phyloP scores from a whole-genome alignment of 53 echinoderm and acorn worm genomes.

The Holothuria leucospilota region DNA sequence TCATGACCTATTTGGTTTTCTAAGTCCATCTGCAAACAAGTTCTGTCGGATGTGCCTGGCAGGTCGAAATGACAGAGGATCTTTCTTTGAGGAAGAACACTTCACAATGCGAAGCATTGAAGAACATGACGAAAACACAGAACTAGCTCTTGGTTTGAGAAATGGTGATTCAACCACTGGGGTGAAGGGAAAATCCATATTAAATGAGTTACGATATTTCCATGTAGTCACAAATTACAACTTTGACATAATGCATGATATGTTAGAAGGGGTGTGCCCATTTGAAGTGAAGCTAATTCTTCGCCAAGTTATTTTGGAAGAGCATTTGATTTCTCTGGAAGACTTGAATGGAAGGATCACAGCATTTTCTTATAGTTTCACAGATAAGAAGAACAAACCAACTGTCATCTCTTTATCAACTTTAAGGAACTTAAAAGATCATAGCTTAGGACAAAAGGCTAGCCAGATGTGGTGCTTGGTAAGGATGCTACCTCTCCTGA shows the following conservation, averaged over 20 bases:
- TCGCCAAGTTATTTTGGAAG: neutral
- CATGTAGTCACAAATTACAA: neutral
- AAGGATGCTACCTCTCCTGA: constrained; percentile 12
- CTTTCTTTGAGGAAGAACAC: no score
- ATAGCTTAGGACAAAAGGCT: constrained; percentile 1
- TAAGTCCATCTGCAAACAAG: no score
- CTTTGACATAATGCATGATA: constrained; percentile 4
- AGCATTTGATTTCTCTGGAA: neutral
- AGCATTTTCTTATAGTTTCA: neutral
- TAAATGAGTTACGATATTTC: neutral
- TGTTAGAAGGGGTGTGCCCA: neutral
- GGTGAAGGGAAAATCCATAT: neutral
- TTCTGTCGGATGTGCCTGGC: no score
- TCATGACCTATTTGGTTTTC: no score
- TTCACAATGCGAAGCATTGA: neutral
- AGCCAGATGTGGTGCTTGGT: constrained; percentile 9
- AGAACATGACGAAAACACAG: neutral
- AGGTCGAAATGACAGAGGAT: no score
- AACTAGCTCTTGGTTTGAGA: neutral
- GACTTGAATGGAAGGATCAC: neutral
- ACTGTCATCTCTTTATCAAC: neutral
- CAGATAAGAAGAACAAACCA: neutral
- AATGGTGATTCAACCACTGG: neutral
- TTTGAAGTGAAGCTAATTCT: neutral
- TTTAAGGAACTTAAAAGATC: neutral